Evolutionary conservation across 1,140 invertebrate genomes (phyloP).

Genomic region (Drosophila paulistorum): DNA sequence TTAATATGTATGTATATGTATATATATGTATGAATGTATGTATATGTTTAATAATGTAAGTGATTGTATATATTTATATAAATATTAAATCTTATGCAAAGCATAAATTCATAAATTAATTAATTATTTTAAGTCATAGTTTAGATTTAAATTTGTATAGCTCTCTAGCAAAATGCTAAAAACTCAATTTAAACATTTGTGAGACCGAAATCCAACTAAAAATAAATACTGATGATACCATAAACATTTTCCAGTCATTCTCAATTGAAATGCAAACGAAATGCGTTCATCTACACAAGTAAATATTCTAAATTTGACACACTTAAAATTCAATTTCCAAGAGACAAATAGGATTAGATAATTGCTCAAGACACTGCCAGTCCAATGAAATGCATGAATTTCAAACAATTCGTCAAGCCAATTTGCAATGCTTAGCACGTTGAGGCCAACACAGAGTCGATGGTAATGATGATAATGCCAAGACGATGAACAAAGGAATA

Average conservation of each 20-base stretch:
- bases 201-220: conserved; percentile 35
- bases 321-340: conserved; percentile 69
- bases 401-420: conserved; percentile 22
- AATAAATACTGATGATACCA: conserved; percentile 46
- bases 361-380: conserved; percentile 36
- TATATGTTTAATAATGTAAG: conserved; percentile 35
- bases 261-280: conserved; percentile 3
- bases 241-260: not conserved
- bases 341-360: conserved; percentile 17
- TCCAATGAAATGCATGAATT: conserved; percentile 34
- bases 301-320: conserved; percentile 24
- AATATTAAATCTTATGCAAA: conserved; percentile 55
- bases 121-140: conserved; percentile 24
- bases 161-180: conserved; percentile 22
- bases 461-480: conserved; percentile 42
- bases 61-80: conserved; percentile 16
- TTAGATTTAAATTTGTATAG: conserved; percentile 37
- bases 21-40: conserved; percentile 16
- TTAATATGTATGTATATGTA: conserved; percentile 29
- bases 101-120: conserved; percentile 48
- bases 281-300: not conserved
- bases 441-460: conserved; percentile 37
- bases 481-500: conserved; percentile 55
- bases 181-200: conserved; percentile 11
- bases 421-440: conserved; percentile 74